These are phyloP conservation scores for Myotis planiceps DNA, from an alignment of 2,797 vertebrate genomes.

Conservation along the genomic window DNA sequence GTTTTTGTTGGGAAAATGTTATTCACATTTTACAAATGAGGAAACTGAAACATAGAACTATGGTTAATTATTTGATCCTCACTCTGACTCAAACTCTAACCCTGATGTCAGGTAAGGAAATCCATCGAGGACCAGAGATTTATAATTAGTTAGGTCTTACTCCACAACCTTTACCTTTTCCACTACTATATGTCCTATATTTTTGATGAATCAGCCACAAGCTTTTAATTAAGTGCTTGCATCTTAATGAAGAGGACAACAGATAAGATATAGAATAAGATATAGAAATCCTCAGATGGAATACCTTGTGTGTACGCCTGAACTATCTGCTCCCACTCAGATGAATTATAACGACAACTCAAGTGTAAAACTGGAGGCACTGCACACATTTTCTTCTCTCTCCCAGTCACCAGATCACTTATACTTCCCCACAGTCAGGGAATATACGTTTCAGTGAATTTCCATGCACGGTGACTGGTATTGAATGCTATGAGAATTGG, in stretches of 20 bases:
- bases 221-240: not conserved
- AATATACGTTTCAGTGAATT: not conserved
- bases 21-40: not conserved
- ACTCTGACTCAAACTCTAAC: not conserved
- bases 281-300: not conserved
- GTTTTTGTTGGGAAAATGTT: not conserved
- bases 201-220: not conserved
- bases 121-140: not conserved
- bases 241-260: not conserved
- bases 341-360: not conserved
- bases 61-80: not conserved
- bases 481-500: not conserved
- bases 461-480: not conserved
- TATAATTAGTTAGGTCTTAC: not conserved
- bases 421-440: not conserved
- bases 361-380: not conserved
- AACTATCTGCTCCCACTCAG: not conserved
- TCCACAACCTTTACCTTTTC: not conserved
- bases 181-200: not conserved
- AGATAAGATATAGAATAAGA: not conserved
- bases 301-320: not conserved
- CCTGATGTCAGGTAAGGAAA: not conserved
- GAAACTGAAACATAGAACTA: not conserved
- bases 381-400: not conserved
- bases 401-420: not conserved